These are phyloP conservation scores for Gobiocypris rarus DNA, from an alignment of 2,113 vertebrate species.

Conservation along the genomic window DNA sequence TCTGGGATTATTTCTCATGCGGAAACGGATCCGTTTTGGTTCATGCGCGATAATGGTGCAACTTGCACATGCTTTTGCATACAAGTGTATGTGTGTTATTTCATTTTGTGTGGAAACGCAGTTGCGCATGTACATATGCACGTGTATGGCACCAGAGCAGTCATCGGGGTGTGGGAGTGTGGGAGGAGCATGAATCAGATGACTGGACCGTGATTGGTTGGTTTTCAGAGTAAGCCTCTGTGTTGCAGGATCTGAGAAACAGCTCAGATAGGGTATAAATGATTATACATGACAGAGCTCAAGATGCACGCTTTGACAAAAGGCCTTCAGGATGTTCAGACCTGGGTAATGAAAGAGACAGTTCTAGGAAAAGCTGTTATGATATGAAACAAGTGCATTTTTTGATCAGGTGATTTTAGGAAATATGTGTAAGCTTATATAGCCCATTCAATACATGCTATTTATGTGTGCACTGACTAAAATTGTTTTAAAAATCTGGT, in stretches of 20 bases:
- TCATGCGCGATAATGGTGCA: constrained; percentile 25
- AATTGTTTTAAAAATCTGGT: too few relatives aligned
- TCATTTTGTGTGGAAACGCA: neutral
- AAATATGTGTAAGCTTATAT: neutral
- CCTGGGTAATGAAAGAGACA: constrained; percentile 2
- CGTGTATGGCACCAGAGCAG: neutral
- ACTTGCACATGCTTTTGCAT: neutral
- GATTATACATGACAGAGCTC: constrained; percentile 47
- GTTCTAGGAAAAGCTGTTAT: too few relatives aligned
- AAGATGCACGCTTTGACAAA: constrained; percentile 37
- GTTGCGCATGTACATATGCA: neutral
- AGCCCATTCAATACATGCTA: too few relatives aligned
- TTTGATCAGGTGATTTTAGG: neutral
- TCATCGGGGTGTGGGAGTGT: neutral
- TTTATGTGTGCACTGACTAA: too few relatives aligned
- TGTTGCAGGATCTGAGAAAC: constrained; percentile 34
- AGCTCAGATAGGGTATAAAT: constrained; percentile 51
- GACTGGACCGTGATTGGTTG: constrained; percentile 21
- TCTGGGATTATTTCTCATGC: constrained; percentile 76
- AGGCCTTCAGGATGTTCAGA: constrained; percentile 24
- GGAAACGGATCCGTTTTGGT: constrained; percentile 34
- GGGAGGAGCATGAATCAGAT: constrained; percentile 9
- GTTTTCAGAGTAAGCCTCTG: constrained; percentile 46
- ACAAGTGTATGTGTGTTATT: constrained; percentile 27
- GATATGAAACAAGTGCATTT: neutral